Evolutionary conservation across 2,888 invertebrate species (phyloP).

Genomic region (Nymphalis polychloros): DNA sequence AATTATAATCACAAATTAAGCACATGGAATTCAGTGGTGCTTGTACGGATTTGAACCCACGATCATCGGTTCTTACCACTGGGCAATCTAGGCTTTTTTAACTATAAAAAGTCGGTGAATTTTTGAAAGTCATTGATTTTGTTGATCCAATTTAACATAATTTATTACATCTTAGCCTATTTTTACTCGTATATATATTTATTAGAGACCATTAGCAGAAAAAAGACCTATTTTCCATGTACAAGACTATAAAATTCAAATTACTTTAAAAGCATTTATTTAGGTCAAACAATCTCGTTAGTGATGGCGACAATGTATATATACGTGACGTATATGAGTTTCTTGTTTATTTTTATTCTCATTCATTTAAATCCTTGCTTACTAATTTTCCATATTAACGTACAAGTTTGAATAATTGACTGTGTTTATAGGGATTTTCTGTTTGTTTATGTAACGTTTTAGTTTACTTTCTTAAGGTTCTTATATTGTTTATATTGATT

Average conservation of each 20-base stretch:
- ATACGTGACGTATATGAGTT: constrained; percentile 6
- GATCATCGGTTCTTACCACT: too few species aligned
- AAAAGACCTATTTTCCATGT: constrained; percentile 26
- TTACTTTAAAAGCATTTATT: constrained; percentile 42
- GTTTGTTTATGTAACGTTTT: too few species aligned
- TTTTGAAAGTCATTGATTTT: too few species aligned
- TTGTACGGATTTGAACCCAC: too few species aligned
- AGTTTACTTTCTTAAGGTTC: too few species aligned
- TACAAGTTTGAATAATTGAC: background rate
- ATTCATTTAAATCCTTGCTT: constrained; percentile 6
- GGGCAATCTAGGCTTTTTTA: too few species aligned
- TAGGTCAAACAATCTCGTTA: constrained; percentile 42
- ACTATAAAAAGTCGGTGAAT: too few species aligned
- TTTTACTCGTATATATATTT: constrained; percentile 19
- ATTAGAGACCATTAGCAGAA: constrained; percentile 30
- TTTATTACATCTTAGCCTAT: background rate
- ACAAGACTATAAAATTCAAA: constrained; percentile 37
- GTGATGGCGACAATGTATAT: constrained; percentile 36
- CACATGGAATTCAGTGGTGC: too few species aligned
- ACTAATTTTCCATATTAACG: background rate
- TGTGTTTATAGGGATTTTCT: too few species aligned
- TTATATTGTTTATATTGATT: too few species aligned
- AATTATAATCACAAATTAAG: too few species aligned
- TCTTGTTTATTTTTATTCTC: constrained; percentile 20
- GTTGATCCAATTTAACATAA: too few species aligned